These are phyloP conservation scores for Phainopepla nitens DNA, from an alignment of 2,113 vertebrate species.

Conservation along the genomic window DNA sequence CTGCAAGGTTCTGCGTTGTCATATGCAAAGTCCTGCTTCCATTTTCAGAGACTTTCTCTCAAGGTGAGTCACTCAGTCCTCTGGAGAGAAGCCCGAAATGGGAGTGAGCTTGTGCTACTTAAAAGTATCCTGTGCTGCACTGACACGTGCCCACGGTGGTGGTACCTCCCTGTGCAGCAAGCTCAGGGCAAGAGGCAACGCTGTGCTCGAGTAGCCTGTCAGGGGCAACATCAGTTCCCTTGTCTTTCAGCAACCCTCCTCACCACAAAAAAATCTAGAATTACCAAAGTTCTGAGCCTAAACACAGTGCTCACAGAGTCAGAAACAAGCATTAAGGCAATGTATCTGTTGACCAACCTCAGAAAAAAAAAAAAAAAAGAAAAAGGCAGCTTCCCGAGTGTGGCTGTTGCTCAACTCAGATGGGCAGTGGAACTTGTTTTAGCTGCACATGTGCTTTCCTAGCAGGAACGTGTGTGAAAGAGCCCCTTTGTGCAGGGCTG, in stretches of 20 bases:
- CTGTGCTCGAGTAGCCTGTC: accelerated
- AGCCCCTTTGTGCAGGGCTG: constrained; percentile 36
- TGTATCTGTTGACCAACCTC: not conserved
- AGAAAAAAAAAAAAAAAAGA: not conserved
- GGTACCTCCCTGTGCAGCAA: not conserved
- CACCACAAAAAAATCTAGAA: not conserved
- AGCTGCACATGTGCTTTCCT: constrained; percentile 26
- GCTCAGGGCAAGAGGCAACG: not conserved
- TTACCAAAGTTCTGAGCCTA: not conserved
- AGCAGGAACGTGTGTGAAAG: constrained; percentile 29
- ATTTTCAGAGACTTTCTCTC: not conserved
- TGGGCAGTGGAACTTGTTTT: constrained; percentile 9
- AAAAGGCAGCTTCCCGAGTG: not conserved
- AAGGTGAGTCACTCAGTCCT: constrained; percentile 24
- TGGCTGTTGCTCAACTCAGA: constrained; percentile 33
- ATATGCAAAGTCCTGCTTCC: not conserved
- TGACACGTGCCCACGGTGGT: not conserved
- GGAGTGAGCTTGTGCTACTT: not conserved
- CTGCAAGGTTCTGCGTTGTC: not conserved
- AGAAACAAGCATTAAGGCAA: not conserved
- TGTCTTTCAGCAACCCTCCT: not conserved
- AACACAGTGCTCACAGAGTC: not conserved
- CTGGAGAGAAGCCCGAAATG: not conserved
- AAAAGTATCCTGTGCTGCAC: not conserved
- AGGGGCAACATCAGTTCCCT: not conserved